Percentiles rank a stretch among this genome's conserved stretches.
Conservation (phyloP, 2,888 invertebrate species). For the Campoplex capitator region DNA sequence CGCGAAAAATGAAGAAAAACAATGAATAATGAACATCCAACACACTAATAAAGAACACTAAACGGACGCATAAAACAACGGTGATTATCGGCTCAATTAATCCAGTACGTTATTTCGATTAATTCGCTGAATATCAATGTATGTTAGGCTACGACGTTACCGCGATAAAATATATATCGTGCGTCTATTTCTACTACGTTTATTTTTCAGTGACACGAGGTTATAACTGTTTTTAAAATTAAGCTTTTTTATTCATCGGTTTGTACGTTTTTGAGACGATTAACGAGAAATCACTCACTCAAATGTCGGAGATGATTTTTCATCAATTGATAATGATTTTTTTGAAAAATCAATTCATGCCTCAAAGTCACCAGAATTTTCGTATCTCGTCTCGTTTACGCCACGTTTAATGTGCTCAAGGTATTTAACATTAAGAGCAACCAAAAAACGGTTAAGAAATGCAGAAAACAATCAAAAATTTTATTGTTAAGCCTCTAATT, state of each 20-base stretch:
- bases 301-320: constrained; percentile 1
- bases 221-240: background rate
- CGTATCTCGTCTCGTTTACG: constrained; percentile 5
- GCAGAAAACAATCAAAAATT: constrained; percentile 36
- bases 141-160: constrained; percentile 32
- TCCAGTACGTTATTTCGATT: constrained; percentile 53
- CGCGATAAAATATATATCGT: background rate
- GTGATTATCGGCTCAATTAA: constrained; percentile 54
- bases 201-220: constrained; percentile 30
- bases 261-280: background rate
- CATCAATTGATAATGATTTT: background rate
- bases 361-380: constrained; percentile 11
- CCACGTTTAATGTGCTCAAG: constrained; percentile 15
- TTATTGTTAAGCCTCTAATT: constrained; percentile 5
- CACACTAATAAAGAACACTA: background rate
- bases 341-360: constrained; percentile 10
- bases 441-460: constrained; percentile 6
- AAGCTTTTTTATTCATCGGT: background rate
- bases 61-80: background rate
- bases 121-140: constrained; percentile 37
- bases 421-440: constrained; percentile 1
- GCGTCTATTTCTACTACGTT: constrained; percentile 33
- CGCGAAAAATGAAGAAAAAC: background rate
- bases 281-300: background rate
- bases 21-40: background rate